Evolutionary conservation across 2,797 vertebrate species (phyloP).

Genomic region (Tauraco hartlaubi): DNA sequence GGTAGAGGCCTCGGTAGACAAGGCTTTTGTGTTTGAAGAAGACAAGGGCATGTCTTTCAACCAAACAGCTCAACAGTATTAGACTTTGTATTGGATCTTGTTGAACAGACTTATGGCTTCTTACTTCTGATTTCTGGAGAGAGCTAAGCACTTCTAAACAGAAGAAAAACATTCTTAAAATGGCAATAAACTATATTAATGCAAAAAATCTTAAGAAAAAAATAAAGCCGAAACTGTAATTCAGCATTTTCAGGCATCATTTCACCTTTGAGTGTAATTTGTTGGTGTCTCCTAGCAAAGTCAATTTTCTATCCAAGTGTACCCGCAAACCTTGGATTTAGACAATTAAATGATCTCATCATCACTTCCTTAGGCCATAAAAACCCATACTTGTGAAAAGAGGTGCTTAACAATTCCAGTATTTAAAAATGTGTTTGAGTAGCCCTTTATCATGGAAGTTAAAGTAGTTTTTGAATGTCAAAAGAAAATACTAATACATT

Average conservation of each 20-base stretch:
- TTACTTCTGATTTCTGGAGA: background rate
- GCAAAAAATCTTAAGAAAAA: background rate
- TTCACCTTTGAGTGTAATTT: background rate
- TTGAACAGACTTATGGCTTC: background rate
- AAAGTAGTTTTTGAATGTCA: background rate
- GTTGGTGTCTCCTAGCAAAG: background rate
- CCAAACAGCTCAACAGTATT: background rate
- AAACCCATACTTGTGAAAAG: background rate
- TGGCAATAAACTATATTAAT: background rate
- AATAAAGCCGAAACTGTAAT: background rate
- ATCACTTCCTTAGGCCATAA: background rate
- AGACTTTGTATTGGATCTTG: background rate
- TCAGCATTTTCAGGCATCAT: background rate
- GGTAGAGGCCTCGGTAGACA: background rate
- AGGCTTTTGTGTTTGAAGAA: background rate
- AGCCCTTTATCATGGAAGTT: background rate
- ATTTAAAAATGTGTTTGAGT: background rate
- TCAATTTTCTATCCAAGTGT: background rate
- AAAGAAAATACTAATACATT: background rate
- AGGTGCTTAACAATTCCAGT: background rate
- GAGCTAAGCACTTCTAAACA: background rate
- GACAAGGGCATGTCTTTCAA: background rate
- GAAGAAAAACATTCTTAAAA: background rate
- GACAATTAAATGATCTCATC: background rate
- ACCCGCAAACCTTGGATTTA: background rate